Percentiles rank a stretch among this genome's conserved stretches.
Evolutionary conservation across 2,888 invertebrate genomes (phyloP).

Genomic region (Pyrgus malvae): DNA sequence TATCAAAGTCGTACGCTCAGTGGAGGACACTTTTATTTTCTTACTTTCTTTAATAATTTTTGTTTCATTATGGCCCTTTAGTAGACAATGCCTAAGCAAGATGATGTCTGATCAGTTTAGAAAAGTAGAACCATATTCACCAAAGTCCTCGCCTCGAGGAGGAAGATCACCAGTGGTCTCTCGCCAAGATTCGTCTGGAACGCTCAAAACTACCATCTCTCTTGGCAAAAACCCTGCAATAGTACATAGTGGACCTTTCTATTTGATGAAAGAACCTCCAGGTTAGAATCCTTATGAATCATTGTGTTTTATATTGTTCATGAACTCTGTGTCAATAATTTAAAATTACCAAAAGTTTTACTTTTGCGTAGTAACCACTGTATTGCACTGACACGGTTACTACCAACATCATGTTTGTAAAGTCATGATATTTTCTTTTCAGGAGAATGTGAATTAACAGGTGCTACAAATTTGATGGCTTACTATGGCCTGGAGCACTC

Average conservation of each 20-base stretch:
- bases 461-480: constrained; percentile 98
- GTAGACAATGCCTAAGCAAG: constrained; percentile 84
- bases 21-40: constrained; percentile 51
- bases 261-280: constrained; percentile 98
- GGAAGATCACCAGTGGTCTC: constrained; percentile 97
- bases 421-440: background rate
- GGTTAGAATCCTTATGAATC: constrained; percentile 72
- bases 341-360: background rate
- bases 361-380: background rate
- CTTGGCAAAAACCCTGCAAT: constrained; percentile 98
- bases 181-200: constrained; percentile 97
- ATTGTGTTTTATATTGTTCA: background rate
- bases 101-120: constrained; percentile 96
- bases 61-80: constrained; percentile 55
- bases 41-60: constrained; percentile 66
- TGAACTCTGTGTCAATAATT: background rate
- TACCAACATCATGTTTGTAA: too few relatives aligned
- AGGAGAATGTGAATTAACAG: constrained; percentile 96
- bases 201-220: constrained; percentile 98
- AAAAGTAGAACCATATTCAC: constrained; percentile 96
- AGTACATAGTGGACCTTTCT: constrained; percentile 98
- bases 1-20: constrained; percentile 12
- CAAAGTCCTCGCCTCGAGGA: constrained; percentile 96
- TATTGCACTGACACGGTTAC: too few relatives aligned
- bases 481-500: constrained; percentile 98